These are phyloP conservation scores for Cichlasoma orientale DNA, from an alignment of 2,797 vertebrate species.

Conservation along the genomic window DNA sequence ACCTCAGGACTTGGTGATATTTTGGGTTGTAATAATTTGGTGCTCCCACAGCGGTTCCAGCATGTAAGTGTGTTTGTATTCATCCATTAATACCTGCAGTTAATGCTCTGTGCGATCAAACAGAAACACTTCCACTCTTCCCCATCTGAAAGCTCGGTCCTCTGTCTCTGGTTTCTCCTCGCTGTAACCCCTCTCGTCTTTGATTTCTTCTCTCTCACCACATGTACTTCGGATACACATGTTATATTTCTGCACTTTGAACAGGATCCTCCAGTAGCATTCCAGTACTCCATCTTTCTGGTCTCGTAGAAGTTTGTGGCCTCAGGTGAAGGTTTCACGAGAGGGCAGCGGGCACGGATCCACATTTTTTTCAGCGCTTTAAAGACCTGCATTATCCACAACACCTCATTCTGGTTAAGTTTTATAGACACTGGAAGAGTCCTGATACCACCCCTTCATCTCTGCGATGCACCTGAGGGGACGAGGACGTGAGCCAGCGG, in stretches of 20 bases:
- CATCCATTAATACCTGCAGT: neutral
- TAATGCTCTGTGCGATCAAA: neutral
- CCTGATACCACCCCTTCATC: neutral
- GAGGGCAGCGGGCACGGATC: conserved; percentile 24
- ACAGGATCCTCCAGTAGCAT: conserved; percentile 16
- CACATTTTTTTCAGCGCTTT: conserved; percentile 9
- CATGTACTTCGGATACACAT: conserved; percentile 11
- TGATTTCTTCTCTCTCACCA: conserved; percentile 11
- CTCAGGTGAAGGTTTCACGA: conserved; percentile 44
- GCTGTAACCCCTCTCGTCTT: neutral
- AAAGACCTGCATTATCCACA: conserved; percentile 38
- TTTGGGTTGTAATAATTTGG: neutral
- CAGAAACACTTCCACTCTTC: neutral
- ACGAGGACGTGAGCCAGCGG: neutral
- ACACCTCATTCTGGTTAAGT: conserved; percentile 36
- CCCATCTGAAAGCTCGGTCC: neutral
- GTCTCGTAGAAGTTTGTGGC: conserved; percentile 19
- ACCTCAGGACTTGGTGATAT: neutral
- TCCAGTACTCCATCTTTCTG: conserved; percentile 19
- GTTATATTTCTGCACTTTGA: conserved; percentile 27
- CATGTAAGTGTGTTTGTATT: neutral
- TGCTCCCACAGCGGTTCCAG: neutral
- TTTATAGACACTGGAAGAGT: conserved; percentile 40
- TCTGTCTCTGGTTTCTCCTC: neutral
- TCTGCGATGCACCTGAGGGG: conserved; percentile 23